A percentile compares a stretch with the other conserved stretches of the same genome.
These are phyloP conservation scores for Venusia cambrica DNA, from an alignment of 2,888 invertebrate species.

Conservation along the genomic window DNA sequence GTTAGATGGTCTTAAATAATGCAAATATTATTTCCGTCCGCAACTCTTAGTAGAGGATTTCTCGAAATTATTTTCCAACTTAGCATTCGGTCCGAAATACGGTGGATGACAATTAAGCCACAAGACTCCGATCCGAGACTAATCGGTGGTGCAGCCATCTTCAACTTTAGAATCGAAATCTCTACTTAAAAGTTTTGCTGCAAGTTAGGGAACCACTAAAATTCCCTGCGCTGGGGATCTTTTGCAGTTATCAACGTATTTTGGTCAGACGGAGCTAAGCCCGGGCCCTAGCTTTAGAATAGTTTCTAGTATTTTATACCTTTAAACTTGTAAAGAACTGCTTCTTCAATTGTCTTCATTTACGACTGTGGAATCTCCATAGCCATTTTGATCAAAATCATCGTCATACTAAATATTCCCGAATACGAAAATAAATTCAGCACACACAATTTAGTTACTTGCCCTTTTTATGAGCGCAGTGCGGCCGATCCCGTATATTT, in stretches of 20 bases:
- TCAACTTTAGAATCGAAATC: constrained; percentile 20
- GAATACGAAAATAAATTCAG: too few relatives aligned
- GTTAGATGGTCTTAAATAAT: not conserved
- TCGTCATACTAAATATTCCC: too few relatives aligned
- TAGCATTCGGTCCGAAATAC: constrained; percentile 15
- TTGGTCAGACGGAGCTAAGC: constrained; percentile 6
- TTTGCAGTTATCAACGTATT: constrained; percentile 10
- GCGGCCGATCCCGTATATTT: too few relatives aligned
- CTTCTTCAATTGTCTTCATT: too few relatives aligned
- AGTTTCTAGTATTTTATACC: too few relatives aligned
- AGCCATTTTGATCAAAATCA: too few relatives aligned
- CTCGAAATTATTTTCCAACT: constrained; percentile 14
- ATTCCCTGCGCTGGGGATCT: constrained; percentile 7
- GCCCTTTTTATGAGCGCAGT: too few relatives aligned
- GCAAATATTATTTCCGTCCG: too few relatives aligned
- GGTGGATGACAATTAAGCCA: constrained; percentile 18
- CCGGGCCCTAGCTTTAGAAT: too few relatives aligned
- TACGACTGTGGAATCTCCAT: too few relatives aligned
- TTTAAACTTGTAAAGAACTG: too few relatives aligned
- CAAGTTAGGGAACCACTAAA: constrained; percentile 20
- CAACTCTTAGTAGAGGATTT: constrained; percentile 3
- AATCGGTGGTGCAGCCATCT: constrained; percentile 19
- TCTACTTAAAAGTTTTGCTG: constrained; percentile 17
- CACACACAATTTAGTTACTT: too few relatives aligned
- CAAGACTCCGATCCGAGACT: constrained; percentile 18